A percentile compares a stretch with the other conserved stretches of the same genome.
Conservation (phyloP, 2,888 invertebrate genomes). For the Globia sparganii region DNA sequence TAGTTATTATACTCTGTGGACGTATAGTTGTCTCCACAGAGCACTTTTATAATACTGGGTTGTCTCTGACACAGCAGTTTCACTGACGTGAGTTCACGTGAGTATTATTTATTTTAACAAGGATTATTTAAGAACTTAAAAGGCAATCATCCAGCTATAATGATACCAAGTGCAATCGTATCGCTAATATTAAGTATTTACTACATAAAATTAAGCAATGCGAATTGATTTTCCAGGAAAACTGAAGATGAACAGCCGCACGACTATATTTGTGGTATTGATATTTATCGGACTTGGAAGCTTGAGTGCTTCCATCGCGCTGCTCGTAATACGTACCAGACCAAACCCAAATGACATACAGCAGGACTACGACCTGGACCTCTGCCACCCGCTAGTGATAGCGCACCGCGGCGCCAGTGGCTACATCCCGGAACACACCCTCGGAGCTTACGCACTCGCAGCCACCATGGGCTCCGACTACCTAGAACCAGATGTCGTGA, state of each 20-base stretch:
- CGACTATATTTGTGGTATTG: slow-evolving; percentile 34
- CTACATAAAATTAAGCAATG: not conserved
- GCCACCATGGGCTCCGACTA: slow-evolving; percentile 86
- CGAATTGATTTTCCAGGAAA: slow-evolving; percentile 36
- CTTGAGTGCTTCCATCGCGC: slow-evolving; percentile 63
- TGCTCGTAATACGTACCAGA: slow-evolving; percentile 60
- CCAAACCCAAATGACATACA: slow-evolving; percentile 46
- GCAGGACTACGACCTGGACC: slow-evolving; percentile 71
- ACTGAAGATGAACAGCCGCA: slow-evolving; percentile 48
- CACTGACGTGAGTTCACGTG: slow-evolving; percentile 38
- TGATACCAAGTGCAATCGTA: not conserved
- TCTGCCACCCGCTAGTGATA: slow-evolving; percentile 81
- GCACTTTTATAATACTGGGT: no score
- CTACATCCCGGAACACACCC: slow-evolving; percentile 86
- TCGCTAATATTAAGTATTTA: not conserved
- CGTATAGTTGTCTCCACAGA: not conserved
- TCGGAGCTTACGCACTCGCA: slow-evolving; percentile 85
- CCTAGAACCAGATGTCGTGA: slow-evolving; percentile 86
- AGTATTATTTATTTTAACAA: slow-evolving; percentile 28
- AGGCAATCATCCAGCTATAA: not conserved
- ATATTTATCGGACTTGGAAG: slow-evolving; percentile 46
- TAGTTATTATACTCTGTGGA: not conserved
- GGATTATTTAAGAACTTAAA: not conserved
- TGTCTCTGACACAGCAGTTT: not conserved
- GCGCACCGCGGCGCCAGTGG: slow-evolving; percentile 87